Base-by-base conservation (phyloP, 2,888 invertebrate genomes). In the Ichneumoninae sp. region DNA sequence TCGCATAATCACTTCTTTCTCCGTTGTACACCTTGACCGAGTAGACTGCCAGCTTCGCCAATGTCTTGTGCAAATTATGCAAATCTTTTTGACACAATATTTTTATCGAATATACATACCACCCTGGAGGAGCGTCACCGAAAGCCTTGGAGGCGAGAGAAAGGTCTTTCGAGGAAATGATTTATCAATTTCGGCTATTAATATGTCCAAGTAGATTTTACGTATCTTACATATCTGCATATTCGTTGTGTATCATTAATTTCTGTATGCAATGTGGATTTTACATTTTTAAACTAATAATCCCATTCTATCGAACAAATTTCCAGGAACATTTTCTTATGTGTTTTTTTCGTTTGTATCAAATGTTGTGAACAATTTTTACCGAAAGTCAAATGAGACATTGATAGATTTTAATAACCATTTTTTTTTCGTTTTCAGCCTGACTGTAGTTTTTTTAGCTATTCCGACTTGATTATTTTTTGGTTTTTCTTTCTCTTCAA, bases 11-110 rank as follows among this genome's bases (percentile, higher is more conserved):
- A 44, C 44, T 60, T 52, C 52, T 33, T 77, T 77, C 19, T 60
- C 52, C 10, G 50, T 30, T 30, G 62, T 40, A 52, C 44, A 77
- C 72, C 54, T 76, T 76, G 75, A 71, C 68, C 50, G 44, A 62
- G n/a, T 47, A 13, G 65, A 66, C 60, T 22, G 60, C 3, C 13
- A 22, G 33, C 10, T 36, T 76, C 10, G 7, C 36, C 57, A 71
- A 66, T 57, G 66, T 54, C 65, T 26, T 26, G 13, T 40, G 50
- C 30, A 33, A 72, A 62, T 79, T 79, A 52, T 74, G 69, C n/a
- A 68, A 82, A 66, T 60, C 57, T n/a, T 60, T 30, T 40, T 75
- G 70, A 70, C 65, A 69, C 47, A 83, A 83, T 76, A 52, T 71
- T 75, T 52, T 57, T 26, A 57, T 4, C 10, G 13, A 57, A 26